These are phyloP conservation scores for Myioborus miniatus DNA, from an alignment of 2,797 vertebrate species.

Conservation along the genomic window DNA sequence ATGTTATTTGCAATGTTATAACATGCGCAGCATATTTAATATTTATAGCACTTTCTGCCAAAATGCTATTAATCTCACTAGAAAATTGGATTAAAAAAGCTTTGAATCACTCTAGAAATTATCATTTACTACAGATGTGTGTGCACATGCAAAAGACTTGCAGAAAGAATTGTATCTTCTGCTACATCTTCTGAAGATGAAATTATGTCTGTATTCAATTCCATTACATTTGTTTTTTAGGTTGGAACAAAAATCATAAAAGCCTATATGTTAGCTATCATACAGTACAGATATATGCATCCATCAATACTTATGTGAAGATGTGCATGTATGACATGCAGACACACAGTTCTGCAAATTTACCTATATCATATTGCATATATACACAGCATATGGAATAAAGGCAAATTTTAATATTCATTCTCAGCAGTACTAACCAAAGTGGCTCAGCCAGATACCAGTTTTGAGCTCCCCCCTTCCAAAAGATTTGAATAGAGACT, in stretches of 20 bases:
- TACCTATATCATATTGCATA: background rate
- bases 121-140: background rate
- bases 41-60: background rate
- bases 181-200: background rate
- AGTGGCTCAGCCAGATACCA: background rate
- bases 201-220: background rate
- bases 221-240: background rate
- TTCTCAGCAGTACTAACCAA: background rate
- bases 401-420: background rate
- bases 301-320: background rate
- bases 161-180: background rate
- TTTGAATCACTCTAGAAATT: background rate
- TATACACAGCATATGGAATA: background rate
- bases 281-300: background rate
- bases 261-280: background rate
- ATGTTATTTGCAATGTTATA: background rate
- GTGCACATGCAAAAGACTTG: background rate
- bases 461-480: background rate
- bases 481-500: background rate
- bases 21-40: background rate
- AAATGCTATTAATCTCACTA: background rate
- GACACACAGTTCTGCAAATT: background rate
- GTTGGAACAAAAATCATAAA: background rate
- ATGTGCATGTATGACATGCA: background rate
- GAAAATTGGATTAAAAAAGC: background rate